These are phyloP conservation scores for Gymnosoma rotundatum DNA, from an alignment of 2,888 invertebrate genomes.

Conservation along the genomic window DNA sequence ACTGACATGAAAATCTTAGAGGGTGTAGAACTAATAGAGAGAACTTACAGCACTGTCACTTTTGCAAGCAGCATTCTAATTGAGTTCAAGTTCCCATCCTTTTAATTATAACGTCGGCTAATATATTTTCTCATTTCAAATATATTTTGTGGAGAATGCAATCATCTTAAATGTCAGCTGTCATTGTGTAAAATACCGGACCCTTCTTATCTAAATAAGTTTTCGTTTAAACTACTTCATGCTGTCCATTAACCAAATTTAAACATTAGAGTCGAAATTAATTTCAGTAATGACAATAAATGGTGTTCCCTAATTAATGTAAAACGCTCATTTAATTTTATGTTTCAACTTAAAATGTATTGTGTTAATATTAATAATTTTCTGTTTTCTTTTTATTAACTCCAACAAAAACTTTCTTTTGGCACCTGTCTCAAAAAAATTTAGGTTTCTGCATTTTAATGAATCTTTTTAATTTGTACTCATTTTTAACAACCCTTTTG, in stretches of 20 bases:
- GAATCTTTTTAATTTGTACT: too few relatives aligned
- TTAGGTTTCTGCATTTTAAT: constrained; percentile 10
- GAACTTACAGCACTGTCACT: too few relatives aligned
- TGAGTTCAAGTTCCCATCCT: too few relatives aligned
- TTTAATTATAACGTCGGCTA: too few relatives aligned
- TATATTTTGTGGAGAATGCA: too few relatives aligned
- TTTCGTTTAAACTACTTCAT: not conserved
- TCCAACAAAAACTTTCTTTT: constrained; percentile 51
- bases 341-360: constrained; percentile 28
- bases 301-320: not conserved
- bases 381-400: not conserved
- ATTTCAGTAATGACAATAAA: not conserved
- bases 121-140: too few relatives aligned
- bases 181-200: too few relatives aligned
- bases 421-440: constrained; percentile 48
- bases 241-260: not conserved
- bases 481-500: constrained; percentile 15
- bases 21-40: too few relatives aligned
- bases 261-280: not conserved
- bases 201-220: too few relatives aligned
- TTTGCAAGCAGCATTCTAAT: too few relatives aligned
- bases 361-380: constrained; percentile 54
- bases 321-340: not conserved
- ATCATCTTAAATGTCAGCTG: too few relatives aligned
- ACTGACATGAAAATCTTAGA: too few relatives aligned